Conservation (phyloP, 2,113 vertebrate genomes). For the Struthidea cinerea region DNA sequence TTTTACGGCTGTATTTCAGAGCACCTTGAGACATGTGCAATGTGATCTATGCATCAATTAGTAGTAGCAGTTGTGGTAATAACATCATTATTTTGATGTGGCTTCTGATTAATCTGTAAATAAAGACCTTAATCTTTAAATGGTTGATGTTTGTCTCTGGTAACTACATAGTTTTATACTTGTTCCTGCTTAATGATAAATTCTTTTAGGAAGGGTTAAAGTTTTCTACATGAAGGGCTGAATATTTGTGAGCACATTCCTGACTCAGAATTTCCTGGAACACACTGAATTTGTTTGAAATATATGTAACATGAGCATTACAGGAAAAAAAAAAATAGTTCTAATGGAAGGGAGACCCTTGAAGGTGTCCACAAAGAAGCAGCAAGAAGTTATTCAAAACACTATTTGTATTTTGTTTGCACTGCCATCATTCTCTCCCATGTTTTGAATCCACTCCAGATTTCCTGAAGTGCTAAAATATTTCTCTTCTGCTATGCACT, state of each 20-base stretch:
- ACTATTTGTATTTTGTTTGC: background rate
- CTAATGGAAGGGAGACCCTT: constrained; percentile 5
- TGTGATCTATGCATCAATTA: background rate
- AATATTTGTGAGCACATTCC: background rate
- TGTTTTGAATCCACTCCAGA: background rate
- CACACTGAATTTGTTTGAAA: background rate
- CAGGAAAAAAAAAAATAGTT: background rate
- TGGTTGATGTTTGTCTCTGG: background rate
- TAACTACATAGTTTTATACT: background rate
- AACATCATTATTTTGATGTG: background rate
- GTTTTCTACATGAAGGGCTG: background rate
- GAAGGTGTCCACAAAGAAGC: background rate
- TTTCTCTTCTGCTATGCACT: background rate
- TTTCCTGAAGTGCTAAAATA: background rate
- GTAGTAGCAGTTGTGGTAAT: background rate
- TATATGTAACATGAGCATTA: background rate
- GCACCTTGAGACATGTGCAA: background rate
- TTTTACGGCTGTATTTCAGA: constrained; percentile 5
- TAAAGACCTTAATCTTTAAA: background rate
- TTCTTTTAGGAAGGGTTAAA: background rate
- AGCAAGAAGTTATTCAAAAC: background rate
- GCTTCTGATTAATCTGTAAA: background rate
- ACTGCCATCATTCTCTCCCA: background rate
- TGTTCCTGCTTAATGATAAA: background rate
- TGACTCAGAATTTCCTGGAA: constrained; percentile 37